Evolutionary conservation across 2,888 invertebrate genomes (phyloP).

Genomic region (Orthonychiurus folsomi): DNA sequence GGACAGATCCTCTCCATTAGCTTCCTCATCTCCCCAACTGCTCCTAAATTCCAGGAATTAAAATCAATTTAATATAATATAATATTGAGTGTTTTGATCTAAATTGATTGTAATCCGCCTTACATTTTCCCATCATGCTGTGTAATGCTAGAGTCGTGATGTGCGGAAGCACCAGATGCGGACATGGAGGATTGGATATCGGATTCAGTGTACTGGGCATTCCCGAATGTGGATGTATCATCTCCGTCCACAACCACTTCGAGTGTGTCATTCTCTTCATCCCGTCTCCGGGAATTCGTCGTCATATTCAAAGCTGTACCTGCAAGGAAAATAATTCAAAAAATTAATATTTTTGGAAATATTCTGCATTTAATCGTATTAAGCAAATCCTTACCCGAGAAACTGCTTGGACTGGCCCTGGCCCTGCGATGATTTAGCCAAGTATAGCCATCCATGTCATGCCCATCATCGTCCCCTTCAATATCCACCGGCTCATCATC

Average conservation of each 20-base stretch:
- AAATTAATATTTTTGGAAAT: not conserved
- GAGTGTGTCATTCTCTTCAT: constrained; percentile 59
- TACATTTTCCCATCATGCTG: constrained; percentile 21
- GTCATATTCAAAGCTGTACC: constrained; percentile 45
- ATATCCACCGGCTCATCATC: constrained; percentile 64
- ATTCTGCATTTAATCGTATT: constrained; percentile 11
- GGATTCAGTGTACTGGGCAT: constrained; percentile 66
- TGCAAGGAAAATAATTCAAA: constrained; percentile 6
- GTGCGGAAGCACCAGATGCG: not conserved
- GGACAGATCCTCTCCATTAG: constrained; percentile 16
- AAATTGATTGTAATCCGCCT: no score
- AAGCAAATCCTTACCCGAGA: constrained; percentile 30
- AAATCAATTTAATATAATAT: constrained; percentile 2
- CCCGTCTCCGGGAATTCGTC: constrained; percentile 43
- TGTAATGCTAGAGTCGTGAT: constrained; percentile 10
- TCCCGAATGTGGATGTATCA: constrained; percentile 71
- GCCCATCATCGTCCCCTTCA: constrained; percentile 58
- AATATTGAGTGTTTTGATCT: no score
- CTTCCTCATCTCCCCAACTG: constrained; percentile 22
- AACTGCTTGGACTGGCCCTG: constrained; percentile 34
- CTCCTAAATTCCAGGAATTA: constrained; percentile 6
- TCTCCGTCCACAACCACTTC: constrained; percentile 80
- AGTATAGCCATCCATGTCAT: constrained; percentile 70
- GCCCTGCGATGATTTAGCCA: constrained; percentile 80
- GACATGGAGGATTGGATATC: constrained; percentile 18